These are phyloP conservation scores for Helicoverpa assulta DNA, from an alignment of 2,888 invertebrate species.

Conservation along the genomic window DNA sequence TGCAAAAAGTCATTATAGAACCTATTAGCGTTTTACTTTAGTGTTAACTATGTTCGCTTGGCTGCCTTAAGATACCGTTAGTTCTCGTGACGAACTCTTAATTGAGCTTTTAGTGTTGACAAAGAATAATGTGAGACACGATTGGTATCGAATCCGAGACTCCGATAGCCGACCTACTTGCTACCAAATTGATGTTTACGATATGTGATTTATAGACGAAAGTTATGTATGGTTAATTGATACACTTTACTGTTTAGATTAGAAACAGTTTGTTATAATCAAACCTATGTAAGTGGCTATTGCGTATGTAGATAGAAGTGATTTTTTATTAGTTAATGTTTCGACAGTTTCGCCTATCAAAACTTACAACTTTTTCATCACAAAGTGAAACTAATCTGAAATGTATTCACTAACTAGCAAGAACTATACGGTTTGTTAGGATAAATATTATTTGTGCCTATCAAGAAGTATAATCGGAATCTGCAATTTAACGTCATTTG, in stretches of 20 bases:
- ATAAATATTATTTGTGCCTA: conserved; percentile 14
- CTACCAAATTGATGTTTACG: conserved; percentile 55
- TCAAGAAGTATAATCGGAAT: conserved; percentile 16
- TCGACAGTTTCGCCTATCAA: background rate
- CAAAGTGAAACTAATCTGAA: conserved; percentile 20
- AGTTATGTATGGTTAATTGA: conserved; percentile 52
- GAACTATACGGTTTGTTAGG: conserved; percentile 1
- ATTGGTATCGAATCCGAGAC: conserved; percentile 68
- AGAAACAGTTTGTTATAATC: conserved; percentile 11
- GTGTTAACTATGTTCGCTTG: conserved; percentile 52
- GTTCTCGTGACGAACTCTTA: conserved; percentile 72
- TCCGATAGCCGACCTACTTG: conserved; percentile 65
- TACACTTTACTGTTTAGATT: conserved; percentile 34
- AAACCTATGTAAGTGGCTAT: background rate
- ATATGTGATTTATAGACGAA: conserved; percentile 64
- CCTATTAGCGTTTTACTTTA: conserved; percentile 49
- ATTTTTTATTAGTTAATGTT: background rate
- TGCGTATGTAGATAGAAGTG: background rate
- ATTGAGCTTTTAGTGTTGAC: conserved; percentile 82
- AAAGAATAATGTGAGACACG: conserved; percentile 77
- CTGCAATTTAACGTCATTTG: conserved; percentile 28
- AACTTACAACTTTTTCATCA: conserved; percentile 4
- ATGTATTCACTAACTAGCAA: conserved; percentile 2
- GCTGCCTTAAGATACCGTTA: conserved; percentile 60
- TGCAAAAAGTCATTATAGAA: conserved; percentile 40